Percentiles rank a stretch among this genome's conserved stretches.
Conservation (phyloP, 2,888 invertebrate genomes). For the Microchrysa polita region DNA sequence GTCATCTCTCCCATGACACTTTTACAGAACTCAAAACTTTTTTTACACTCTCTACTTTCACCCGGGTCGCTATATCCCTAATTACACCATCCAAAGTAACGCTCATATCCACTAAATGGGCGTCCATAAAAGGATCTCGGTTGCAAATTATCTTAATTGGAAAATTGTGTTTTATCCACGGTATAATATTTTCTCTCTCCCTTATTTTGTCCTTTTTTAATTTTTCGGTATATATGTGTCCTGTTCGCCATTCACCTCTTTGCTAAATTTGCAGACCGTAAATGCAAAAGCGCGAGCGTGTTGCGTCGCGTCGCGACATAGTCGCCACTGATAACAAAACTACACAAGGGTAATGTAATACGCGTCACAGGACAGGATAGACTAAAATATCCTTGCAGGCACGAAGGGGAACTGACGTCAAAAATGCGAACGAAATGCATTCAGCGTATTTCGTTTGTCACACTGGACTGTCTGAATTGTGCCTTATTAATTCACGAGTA, state of each 20-base stretch:
- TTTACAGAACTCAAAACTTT: not conserved
- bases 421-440: not conserved
- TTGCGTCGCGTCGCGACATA: no score
- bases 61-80: no score
- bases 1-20: not conserved
- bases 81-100: not conserved
- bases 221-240: no score
- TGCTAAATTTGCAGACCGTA: constrained; percentile 7
- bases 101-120: not conserved
- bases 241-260: not conserved
- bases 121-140: not conserved
- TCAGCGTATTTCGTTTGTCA: not conserved
- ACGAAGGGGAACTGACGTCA: not conserved
- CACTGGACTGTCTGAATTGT: not conserved
- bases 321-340: no score
- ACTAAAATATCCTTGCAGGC: no score
- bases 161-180: constrained; percentile 11
- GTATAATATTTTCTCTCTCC: not conserved
- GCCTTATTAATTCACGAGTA: not conserved
- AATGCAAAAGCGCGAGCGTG: not conserved
- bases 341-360: no score
- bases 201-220: no score
- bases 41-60: not conserved
- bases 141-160: constrained; percentile 11
- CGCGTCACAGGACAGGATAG: no score